Base-by-base conservation (phyloP, 2,113 vertebrate genomes). In the Amblyopsis rosae region DNA sequence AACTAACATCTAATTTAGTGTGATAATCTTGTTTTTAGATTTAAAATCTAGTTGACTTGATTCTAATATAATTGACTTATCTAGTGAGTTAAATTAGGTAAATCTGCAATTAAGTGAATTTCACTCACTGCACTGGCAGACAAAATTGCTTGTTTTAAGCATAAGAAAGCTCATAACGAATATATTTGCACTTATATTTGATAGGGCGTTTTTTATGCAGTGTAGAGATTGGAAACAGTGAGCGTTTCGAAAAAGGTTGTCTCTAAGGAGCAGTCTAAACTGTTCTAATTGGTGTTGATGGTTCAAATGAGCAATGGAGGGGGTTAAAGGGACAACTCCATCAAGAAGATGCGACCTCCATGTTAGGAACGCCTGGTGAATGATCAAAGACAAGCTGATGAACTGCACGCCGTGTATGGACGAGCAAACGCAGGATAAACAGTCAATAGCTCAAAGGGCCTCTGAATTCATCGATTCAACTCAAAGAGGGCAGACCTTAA, bases 241-340 rank as follows among this genome's bases (percentile, higher is more conserved):
- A 57, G 68, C 71, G 10, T 81, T 82, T 55, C 68, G 67, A 9
- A 15, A 11, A 15, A 11, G 70, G 60, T 69, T 70, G 32, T 75
- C 73, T 66, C 67, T 11, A 48, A 62, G 56, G 62, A 72, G 59
- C 9, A 1, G 53, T 46, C 59, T 80, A 75, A 87, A 70, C 81
- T 61, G 59, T 75, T 62, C 54, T 87, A 89, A 88, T 82, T 85
- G 87, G 82, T 82, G 77, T 77, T 70, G 83, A 88, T 90, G 71
- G 86, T 81, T 86, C 76, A 86, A 87, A 89, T 84, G 72, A 81
- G 82, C 58, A 59, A 26, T 46, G 17, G 51, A 50, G 73, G 71
- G 78, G 72, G 76, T 41, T 69, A 71, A 51, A 62, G 77, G 74
- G 81, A 82, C 72, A 65, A 75, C 62, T 76, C 80, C 80, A 80